phyloP scores from a whole-genome alignment of 2,888 invertebrate genomes.

The Morpho achilles region DNA sequence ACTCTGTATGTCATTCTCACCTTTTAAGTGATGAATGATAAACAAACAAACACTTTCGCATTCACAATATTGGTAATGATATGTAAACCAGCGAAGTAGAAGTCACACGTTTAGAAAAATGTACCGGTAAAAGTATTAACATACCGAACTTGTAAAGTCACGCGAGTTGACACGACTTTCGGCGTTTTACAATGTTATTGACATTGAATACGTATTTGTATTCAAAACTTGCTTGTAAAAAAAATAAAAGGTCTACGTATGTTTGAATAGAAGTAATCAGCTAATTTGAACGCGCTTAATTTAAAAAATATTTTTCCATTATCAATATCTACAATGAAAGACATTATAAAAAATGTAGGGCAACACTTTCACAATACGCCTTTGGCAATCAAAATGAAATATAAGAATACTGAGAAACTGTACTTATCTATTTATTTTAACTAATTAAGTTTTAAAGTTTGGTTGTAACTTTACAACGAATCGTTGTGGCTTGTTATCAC shows the following conservation, averaged over 20 bases:
- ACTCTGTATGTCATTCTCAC: too few species aligned
- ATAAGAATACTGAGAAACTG: too few species aligned
- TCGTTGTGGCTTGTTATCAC: too few species aligned
- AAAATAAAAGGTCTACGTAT: background rate
- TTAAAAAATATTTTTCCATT: background rate
- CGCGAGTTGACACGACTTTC: constrained; percentile 5
- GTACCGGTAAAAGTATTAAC: constrained; percentile 12
- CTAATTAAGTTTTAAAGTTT: too few species aligned
- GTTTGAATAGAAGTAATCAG: background rate
- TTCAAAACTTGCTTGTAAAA: constrained; percentile 6
- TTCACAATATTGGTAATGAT: background rate
- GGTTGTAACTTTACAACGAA: too few species aligned
- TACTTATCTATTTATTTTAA: too few species aligned
- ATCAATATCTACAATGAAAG: background rate
- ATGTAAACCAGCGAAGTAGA: constrained; percentile 5
- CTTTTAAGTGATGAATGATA: too few species aligned
- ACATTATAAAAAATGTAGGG: background rate
- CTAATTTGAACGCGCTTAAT: background rate
- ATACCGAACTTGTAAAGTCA: constrained; percentile 8
- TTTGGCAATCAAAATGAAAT: too few species aligned
- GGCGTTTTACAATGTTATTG: constrained; percentile 8
- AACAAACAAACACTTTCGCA: background rate
- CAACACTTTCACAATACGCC: too few species aligned
- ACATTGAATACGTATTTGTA: constrained; percentile 9
- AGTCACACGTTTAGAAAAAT: constrained; percentile 8